A percentile compares a stretch with the other conserved stretches of the same genome.
Conservation (phyloP, 1,140 invertebrate species). For the Ostrea edulis region DNA sequence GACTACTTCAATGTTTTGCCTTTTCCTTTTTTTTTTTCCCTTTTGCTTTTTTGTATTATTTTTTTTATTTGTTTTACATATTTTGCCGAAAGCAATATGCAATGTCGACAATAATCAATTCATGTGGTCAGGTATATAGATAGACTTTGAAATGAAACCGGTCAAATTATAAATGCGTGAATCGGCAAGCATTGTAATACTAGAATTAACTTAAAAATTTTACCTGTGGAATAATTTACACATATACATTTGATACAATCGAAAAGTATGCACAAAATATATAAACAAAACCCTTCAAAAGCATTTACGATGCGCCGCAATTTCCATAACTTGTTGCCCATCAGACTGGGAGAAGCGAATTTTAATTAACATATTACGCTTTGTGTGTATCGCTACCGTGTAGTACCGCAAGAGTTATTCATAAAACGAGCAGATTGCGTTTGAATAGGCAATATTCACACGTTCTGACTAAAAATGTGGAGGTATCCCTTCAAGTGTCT, state of each 20-base stretch:
- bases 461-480: not conserved
- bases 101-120: not conserved
- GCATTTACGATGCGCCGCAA: not conserved
- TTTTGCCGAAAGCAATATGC: not conserved
- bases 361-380: not conserved
- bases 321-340: constrained; percentile 18
- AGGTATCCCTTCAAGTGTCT: not conserved
- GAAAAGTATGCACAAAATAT: not conserved
- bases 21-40: too few species aligned
- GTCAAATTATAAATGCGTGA: not conserved
- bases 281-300: constrained; percentile 31
- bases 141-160: not conserved
- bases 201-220: not conserved
- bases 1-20: not conserved
- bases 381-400: not conserved
- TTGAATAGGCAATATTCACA: not conserved
- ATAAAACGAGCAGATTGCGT: constrained; percentile 1
- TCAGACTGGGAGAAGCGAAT: not conserved
- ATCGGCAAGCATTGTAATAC: not conserved
- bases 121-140: not conserved
- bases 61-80: too few species aligned
- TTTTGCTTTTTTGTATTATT: too few species aligned
- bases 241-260: not conserved
- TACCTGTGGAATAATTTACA: constrained; percentile 18
- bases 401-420: not conserved